These are phyloP conservation scores for Sinocyclocheilus anophthalmus DNA, from an alignment of 2,113 vertebrate species.

Conservation along the genomic window DNA sequence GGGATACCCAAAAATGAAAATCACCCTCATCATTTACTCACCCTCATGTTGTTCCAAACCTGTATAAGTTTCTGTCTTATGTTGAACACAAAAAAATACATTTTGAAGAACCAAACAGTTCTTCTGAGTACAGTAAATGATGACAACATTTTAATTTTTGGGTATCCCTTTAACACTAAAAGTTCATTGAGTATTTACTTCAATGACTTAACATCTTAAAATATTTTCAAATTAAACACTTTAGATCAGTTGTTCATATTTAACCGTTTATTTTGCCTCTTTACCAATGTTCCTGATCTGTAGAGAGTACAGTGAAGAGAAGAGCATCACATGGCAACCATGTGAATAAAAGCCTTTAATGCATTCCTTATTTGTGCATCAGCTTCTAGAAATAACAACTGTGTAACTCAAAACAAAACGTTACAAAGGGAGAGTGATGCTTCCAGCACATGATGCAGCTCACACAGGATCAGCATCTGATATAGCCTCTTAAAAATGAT, in stretches of 20 bases:
- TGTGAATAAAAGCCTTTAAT: slow-evolving; percentile 11
- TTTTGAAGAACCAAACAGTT: no score
- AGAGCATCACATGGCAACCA: background rate
- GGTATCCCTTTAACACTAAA: no score
- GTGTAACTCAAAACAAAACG: background rate
- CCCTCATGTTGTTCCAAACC: no score
- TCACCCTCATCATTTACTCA: no score
- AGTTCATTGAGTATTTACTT: no score
- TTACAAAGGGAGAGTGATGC: background rate
- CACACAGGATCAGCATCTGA: background rate
- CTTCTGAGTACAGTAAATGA: no score
- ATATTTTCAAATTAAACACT: no score
- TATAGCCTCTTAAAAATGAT: background rate
- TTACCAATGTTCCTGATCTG: background rate
- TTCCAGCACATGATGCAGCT: background rate
- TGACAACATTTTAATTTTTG: no score
- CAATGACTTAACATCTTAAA: no score
- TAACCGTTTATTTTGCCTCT: background rate
- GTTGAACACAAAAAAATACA: no score
- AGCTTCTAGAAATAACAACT: background rate
- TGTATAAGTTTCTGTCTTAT: no score
- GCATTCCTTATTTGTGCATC: background rate
- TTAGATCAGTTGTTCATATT: background rate
- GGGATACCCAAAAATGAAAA: no score
- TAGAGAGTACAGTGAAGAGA: background rate